A percentile compares a stretch with the other conserved stretches of the same genome.
Evolutionary conservation across 2,797 vertebrate species (phyloP).

Genomic region (Pachyuromys duprasi): DNA sequence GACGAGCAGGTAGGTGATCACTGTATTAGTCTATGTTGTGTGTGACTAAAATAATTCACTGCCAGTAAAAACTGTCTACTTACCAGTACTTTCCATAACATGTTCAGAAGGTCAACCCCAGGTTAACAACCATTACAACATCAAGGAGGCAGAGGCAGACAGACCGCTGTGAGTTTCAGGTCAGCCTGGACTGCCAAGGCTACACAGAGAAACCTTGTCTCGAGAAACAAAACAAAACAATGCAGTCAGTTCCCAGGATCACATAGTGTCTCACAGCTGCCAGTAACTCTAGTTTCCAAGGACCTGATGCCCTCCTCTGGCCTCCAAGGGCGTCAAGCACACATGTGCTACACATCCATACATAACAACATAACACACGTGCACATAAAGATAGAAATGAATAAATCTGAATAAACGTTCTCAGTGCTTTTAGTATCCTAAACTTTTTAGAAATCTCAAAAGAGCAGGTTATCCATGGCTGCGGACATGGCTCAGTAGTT

Average conservation of each 20-base stretch:
- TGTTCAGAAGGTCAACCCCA: neutral
- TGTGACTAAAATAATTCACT: conserved; percentile 25
- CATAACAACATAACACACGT: neutral
- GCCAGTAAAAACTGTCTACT: neutral
- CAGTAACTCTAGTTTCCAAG: neutral
- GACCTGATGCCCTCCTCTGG: neutral
- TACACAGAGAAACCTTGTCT: too few species aligned
- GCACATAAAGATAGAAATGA: neutral
- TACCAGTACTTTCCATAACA: neutral
- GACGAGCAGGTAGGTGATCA: neutral
- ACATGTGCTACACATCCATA: neutral
- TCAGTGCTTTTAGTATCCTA: neutral
- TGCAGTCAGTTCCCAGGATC: neutral
- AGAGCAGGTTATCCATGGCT: neutral
- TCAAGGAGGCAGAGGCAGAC: too few species aligned
- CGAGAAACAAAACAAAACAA: too few species aligned
- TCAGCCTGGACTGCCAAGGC: too few species aligned
- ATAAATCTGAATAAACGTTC: neutral
- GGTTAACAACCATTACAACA: conserved; percentile 5
- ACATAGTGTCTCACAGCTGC: neutral
- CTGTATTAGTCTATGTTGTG: neutral
- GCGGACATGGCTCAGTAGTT: neutral
- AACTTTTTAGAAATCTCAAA: conserved; percentile 1
- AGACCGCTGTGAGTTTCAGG: too few species aligned
- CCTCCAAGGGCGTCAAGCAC: neutral